phyloP scores from a whole-genome alignment of 2,113 vertebrate species.

The Prolemur simus region DNA sequence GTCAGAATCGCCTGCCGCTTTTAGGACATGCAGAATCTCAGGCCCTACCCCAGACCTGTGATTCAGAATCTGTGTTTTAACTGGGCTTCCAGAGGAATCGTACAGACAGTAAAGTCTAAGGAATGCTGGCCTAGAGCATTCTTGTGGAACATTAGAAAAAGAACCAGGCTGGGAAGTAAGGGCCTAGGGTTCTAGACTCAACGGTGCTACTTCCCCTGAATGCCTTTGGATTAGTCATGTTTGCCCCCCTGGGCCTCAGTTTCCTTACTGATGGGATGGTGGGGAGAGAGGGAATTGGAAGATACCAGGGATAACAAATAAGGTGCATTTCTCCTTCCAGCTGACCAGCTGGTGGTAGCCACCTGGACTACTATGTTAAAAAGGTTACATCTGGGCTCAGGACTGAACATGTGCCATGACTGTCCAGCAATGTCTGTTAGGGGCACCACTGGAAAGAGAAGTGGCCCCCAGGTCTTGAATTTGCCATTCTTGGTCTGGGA shows the following conservation, averaged over 20 bases:
- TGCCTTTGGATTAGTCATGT: not conserved
- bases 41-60: not conserved
- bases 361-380: not conserved
- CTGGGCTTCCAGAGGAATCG: not conserved
- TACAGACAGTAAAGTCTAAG: too few species aligned
- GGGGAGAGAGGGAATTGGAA: not conserved
- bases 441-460: not conserved
- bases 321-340: not conserved
- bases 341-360: not conserved
- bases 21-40: not conserved
- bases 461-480: fast-evolving
- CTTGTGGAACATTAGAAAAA: not conserved
- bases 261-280: not conserved
- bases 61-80: not conserved
- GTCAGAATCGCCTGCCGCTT: fast-evolving
- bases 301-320: not conserved
- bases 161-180: too few species aligned
- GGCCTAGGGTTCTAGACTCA: not conserved
- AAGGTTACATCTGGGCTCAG: not conserved
- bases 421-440: not conserved
- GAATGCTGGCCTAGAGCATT: not conserved
- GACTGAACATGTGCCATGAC: fast-evolving
- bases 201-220: too few species aligned
- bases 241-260: not conserved
- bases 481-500: not conserved